Evolutionary conservation across 2,113 vertebrate genomes (phyloP).

Genomic region (Trematomus loennbergii): DNA sequence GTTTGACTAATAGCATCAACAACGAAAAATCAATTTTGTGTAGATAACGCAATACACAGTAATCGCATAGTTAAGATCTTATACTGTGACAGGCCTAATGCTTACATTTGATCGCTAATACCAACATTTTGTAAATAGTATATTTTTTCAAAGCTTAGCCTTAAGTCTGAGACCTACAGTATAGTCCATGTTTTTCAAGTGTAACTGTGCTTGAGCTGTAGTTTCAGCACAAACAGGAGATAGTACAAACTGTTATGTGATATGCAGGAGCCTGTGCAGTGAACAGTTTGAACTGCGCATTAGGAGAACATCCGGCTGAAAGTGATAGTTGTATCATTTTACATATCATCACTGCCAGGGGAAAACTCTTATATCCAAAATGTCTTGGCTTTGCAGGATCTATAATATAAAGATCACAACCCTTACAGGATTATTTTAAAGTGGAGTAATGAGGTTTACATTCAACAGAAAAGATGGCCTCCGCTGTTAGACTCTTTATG

Average conservation of each 20-base stretch:
- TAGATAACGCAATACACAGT: too few relatives aligned
- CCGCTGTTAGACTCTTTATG: background rate
- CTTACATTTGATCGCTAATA: too few relatives aligned
- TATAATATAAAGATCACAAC: background rate
- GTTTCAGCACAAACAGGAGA: background rate
- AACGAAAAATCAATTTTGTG: too few relatives aligned
- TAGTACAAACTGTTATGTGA: constrained; percentile 1
- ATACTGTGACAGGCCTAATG: too few relatives aligned
- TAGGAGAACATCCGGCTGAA: constrained; percentile 38
- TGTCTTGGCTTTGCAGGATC: background rate
- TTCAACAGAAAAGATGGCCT: background rate
- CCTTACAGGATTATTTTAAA: background rate
- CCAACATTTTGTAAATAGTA: too few relatives aligned
- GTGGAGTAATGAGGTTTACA: constrained; percentile 15
- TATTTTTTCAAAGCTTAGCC: too few relatives aligned
- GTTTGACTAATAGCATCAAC: too few relatives aligned
- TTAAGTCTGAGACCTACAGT: too few relatives aligned
- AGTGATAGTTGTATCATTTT: constrained; percentile 35
- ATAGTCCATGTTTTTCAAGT: background rate
- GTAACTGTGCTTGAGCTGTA: constrained; percentile 3
- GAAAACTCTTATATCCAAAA: constrained; percentile 29
- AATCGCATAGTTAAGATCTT: too few relatives aligned
- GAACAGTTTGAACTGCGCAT: constrained; percentile 30
- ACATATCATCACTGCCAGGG: constrained; percentile 10
- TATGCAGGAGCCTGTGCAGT: constrained; percentile 15